Evolutionary conservation across 1,140 invertebrate genomes (phyloP).

Genomic region (Pemphigus obesinymphae): DNA sequence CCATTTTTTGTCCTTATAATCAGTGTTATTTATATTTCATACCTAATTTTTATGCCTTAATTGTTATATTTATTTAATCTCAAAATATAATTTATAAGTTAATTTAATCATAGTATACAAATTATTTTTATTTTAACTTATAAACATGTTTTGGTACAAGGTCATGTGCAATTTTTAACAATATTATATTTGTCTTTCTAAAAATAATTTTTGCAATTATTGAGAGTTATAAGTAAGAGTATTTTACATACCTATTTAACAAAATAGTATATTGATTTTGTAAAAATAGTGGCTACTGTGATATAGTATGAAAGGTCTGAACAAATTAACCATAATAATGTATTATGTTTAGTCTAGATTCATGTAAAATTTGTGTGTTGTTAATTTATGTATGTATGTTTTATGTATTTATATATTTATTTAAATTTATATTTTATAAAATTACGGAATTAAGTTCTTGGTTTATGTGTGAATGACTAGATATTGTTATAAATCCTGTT

Average conservation of each 20-base stretch:
- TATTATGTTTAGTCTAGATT: not conserved
- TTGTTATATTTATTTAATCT: not conserved
- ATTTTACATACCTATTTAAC: not conserved
- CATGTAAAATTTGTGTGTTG: not conserved
- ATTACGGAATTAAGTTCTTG: not conserved
- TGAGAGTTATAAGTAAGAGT: not conserved
- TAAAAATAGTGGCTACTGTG: constrained; percentile 27
- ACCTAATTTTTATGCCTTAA: not conserved
- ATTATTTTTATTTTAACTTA: not conserved
- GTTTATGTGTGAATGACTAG: not conserved
- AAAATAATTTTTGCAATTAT: not conserved
- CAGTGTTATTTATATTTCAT: constrained; percentile 5
- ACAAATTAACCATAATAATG: constrained; percentile 22
- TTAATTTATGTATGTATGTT: constrained; percentile 1
- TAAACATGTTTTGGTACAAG: not conserved
- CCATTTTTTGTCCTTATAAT: not conserved
- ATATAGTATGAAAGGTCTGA: constrained; percentile 30
- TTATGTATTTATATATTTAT: not conserved
- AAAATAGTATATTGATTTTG: not conserved
- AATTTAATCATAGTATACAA: not conserved
- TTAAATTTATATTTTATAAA: not conserved
- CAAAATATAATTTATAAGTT: not conserved
- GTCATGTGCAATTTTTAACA: not conserved
- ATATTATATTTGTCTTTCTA: not conserved
- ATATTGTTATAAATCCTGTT: not conserved